phyloP scores from a whole-genome alignment of 2,113 vertebrate species.

The Pelodiscus sinensis region DNA sequence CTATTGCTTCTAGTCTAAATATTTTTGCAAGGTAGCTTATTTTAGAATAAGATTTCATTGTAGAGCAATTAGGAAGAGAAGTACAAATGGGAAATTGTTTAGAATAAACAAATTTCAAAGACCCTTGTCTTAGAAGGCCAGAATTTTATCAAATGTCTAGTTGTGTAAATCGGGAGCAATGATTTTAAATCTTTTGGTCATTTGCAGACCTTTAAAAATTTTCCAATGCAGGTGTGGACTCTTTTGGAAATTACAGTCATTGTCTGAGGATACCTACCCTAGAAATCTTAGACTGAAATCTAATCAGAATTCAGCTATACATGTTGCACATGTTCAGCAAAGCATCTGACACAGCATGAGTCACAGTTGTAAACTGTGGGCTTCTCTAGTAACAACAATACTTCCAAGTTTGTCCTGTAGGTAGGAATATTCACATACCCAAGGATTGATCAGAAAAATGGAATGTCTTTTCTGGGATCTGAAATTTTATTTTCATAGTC shows the following conservation, averaged over 20 bases:
- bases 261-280: not conserved
- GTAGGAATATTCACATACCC: not conserved
- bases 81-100: not conserved
- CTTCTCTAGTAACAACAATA: not conserved
- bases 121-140: not conserved
- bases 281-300: not conserved
- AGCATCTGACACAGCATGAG: not conserved
- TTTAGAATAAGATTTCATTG: not conserved
- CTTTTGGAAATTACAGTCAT: not conserved
- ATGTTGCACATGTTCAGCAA: not conserved
- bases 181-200: not conserved
- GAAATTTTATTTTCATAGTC: not conserved
- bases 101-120: constrained; percentile 12
- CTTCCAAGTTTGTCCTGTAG: not conserved
- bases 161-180: not conserved
- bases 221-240: not conserved
- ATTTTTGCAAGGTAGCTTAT: not conserved
- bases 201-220: not conserved
- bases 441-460: not conserved
- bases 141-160: not conserved
- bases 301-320: not conserved
- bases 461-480: not conserved
- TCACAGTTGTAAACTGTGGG: not conserved
- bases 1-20: not conserved
- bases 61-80: fast-evolving